These are phyloP conservation scores for Drosophila birchii DNA, from an alignment of 2,888 invertebrate genomes.

Conservation along the genomic window DNA sequence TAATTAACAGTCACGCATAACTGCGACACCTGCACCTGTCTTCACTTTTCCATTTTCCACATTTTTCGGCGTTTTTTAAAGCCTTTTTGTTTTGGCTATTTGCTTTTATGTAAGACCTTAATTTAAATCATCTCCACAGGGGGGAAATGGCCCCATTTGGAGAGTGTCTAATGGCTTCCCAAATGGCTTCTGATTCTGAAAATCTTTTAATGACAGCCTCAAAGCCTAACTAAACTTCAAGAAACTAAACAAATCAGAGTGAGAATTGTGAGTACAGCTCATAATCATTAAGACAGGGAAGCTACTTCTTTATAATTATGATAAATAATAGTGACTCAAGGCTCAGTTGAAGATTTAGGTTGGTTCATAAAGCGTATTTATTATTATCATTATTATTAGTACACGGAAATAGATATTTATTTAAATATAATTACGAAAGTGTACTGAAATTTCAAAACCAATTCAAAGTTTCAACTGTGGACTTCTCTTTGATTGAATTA, in stretches of 20 bases:
- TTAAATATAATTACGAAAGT: no score
- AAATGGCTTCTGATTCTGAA: constrained; percentile 23
- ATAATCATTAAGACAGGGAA: neutral
- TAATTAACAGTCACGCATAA: constrained; percentile 44
- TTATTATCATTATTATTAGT: neutral
- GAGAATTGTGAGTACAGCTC: neutral
- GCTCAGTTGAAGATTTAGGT: neutral
- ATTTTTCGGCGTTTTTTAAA: neutral
- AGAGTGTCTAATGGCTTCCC: constrained; percentile 18
- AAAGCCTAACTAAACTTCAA: neutral
- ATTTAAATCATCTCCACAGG: constrained; percentile 9
- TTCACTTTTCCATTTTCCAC: constrained; percentile 10
- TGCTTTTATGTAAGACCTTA: constrained; percentile 37
- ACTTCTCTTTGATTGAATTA: neutral
- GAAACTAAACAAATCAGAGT: neutral
- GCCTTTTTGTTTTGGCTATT: neutral
- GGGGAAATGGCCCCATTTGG: constrained; percentile 25
- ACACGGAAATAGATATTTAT: neutral
- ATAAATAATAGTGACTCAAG: neutral
- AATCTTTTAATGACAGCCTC: neutral
- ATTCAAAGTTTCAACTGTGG: neutral
- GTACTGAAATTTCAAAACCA: no score
- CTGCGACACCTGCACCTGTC: constrained; percentile 40
- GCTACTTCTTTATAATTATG: neutral
- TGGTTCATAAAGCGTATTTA: neutral